Evolutionary conservation across 2,888 invertebrate genomes (phyloP).

Genomic region (Latrodectus elegans): DNA sequence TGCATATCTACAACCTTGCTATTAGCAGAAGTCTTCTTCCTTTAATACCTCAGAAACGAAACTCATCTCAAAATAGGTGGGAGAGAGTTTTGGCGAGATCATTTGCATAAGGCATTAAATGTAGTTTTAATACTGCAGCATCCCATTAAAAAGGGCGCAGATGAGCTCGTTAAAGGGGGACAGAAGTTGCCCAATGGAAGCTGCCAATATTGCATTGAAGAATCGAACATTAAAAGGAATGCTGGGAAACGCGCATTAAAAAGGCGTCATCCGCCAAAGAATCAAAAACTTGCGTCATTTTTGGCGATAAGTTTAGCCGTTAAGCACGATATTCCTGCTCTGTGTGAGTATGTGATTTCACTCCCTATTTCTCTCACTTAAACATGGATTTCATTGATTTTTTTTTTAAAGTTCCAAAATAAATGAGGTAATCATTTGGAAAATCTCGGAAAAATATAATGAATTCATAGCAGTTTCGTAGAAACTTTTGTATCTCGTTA

Average conservation of each 20-base stretch:
- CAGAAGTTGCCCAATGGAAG: background rate
- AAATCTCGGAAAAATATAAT: no score
- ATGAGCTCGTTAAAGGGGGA: background rate
- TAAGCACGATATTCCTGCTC: background rate
- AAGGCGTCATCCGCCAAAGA: constrained; percentile 5
- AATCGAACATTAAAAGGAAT: constrained; percentile 2
- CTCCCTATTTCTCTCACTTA: background rate
- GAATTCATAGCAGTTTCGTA: no score
- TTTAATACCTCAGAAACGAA: background rate
- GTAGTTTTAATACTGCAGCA: background rate
- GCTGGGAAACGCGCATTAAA: background rate
- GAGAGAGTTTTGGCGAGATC: background rate
- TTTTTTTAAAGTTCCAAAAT: background rate
- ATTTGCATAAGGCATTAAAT: constrained; percentile 5
- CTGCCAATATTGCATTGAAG: background rate
- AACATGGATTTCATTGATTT: background rate
- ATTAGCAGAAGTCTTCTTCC: background rate
- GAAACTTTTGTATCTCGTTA: no score
- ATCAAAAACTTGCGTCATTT: background rate
- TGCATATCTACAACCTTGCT: background rate
- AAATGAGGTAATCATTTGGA: no score
- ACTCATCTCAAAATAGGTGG: background rate
- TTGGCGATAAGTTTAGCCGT: background rate
- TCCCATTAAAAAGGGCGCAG: background rate
- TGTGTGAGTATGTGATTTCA: background rate